Conservation (phyloP, 30 jellyfish, hydroid and myxozoan species). For the Clytia hemisphaerica region DNA sequence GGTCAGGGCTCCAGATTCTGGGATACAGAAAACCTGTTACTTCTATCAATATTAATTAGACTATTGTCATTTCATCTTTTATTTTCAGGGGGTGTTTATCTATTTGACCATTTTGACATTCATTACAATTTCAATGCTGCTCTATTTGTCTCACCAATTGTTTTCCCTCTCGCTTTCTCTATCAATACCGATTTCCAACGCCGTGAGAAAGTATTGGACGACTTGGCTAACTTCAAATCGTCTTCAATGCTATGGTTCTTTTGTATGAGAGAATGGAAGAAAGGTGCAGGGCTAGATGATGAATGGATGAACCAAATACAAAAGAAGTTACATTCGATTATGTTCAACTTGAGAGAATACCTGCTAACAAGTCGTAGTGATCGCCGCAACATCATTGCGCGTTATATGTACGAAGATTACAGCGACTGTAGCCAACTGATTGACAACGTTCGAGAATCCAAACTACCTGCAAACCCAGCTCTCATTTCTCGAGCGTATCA, state of each 20-base stretch:
- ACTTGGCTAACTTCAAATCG: conserved; percentile 86
- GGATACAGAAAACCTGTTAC: too few relatives aligned
- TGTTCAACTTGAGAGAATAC: conserved; percentile 88
- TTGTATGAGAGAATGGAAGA: conserved; percentile 89
- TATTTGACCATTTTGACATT: conserved; percentile 2
- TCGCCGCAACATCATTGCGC: conserved; percentile 43
- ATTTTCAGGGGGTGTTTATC: neutral
- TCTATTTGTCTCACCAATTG: conserved; percentile 94
- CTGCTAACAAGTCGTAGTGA: conserved; percentile 56
- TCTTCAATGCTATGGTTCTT: conserved; percentile 83
- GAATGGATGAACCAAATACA: conserved; percentile 77
- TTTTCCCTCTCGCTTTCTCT: conserved; percentile 93
- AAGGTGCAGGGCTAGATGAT: conserved; percentile 30
- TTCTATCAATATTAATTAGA: too few relatives aligned
- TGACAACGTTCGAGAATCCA: conserved; percentile 60
- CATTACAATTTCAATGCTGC: conserved; percentile 70
- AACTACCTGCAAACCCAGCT: conserved; percentile 59
- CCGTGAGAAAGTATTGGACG: conserved; percentile 93
- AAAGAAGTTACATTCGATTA: conserved; percentile 55
- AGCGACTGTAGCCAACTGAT: conserved; percentile 85
- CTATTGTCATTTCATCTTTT: too few relatives aligned
- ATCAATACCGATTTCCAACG: conserved; percentile 95
- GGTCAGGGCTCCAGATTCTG: too few relatives aligned
- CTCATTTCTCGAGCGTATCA: conserved; percentile 57
- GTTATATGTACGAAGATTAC: conserved; percentile 87